Conservation (phyloP, 2,888 invertebrate species). For the Morpho achilles region DNA sequence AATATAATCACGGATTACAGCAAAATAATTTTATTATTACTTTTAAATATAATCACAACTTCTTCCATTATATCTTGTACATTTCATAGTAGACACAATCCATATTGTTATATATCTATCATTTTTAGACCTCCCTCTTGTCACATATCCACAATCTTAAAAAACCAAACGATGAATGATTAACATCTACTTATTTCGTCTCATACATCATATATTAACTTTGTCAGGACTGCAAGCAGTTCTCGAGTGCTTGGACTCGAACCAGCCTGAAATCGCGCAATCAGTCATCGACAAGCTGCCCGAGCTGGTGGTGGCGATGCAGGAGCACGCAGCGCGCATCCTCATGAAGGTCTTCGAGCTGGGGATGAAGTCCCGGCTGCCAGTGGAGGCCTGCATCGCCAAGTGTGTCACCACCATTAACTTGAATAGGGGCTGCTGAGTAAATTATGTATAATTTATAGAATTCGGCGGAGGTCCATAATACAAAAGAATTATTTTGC, state of each 20-base stretch:
- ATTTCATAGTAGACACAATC: too few relatives aligned
- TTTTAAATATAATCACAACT: too few relatives aligned
- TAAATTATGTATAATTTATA: not conserved
- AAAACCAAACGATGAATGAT: too few relatives aligned
- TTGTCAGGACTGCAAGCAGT: constrained; percentile 84
- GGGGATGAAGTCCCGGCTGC: constrained; percentile 88
- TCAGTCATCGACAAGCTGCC: constrained; percentile 90
- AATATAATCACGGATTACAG: too few relatives aligned
- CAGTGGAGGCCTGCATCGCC: constrained; percentile 86
- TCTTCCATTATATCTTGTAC: too few relatives aligned
- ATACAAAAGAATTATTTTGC: too few relatives aligned
- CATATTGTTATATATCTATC: too few relatives aligned
- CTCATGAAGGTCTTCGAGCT: constrained; percentile 90
- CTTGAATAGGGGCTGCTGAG: constrained; percentile 88
- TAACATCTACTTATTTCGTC: too few relatives aligned
- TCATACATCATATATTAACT: not conserved
- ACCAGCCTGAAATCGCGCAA: constrained; percentile 87
- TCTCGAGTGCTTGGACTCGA: constrained; percentile 89
- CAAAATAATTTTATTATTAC: too few relatives aligned
- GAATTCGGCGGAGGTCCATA: too few relatives aligned
- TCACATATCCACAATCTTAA: too few relatives aligned
- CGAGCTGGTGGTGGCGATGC: constrained; percentile 89
- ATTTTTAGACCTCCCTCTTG: too few relatives aligned
- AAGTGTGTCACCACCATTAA: constrained; percentile 90
- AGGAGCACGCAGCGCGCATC: constrained; percentile 90